These are phyloP conservation scores for Criorhina ranunculi DNA, from an alignment of 2,888 invertebrate species.

Conservation along the genomic window DNA sequence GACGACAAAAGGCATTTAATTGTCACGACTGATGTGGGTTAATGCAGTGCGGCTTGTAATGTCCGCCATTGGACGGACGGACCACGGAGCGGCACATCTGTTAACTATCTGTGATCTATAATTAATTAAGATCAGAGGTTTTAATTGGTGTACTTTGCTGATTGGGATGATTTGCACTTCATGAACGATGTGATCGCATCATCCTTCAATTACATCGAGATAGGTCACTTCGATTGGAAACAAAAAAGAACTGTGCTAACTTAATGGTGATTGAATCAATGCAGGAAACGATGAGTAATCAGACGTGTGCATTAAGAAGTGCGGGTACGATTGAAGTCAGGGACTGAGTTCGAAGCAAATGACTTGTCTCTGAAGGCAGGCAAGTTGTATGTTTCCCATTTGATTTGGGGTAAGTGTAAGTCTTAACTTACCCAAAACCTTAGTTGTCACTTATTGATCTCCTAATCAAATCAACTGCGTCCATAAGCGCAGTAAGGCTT, in stretches of 20 bases:
- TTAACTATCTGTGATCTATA: slow-evolving; percentile 56
- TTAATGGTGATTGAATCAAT: background rate
- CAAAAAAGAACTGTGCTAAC: background rate
- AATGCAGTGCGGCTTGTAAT: slow-evolving; percentile 10
- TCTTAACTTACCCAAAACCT: no score
- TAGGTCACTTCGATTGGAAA: background rate
- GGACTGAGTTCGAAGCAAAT: background rate
- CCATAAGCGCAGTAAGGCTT: no score
- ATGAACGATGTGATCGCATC: slow-evolving; percentile 29
- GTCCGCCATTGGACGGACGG: background rate
- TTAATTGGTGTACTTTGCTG: slow-evolving; percentile 49
- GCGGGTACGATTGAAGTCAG: background rate
- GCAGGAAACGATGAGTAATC: background rate
- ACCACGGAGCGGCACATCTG: slow-evolving; percentile 41
- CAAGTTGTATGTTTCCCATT: no score
- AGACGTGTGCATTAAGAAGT: background rate
- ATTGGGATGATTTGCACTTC: slow-evolving; percentile 58
- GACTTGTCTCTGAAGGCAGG: background rate
- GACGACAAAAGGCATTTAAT: slow-evolving; percentile 57
- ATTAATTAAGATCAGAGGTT: slow-evolving; percentile 55
- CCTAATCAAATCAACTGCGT: no score
- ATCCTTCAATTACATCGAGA: slow-evolving; percentile 29
- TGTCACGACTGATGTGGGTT: slow-evolving; percentile 44
- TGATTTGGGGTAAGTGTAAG: no score
- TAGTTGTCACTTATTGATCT: no score